Evolutionary conservation across 1,140 invertebrate genomes (phyloP), one percentile per base, ranked within the genome.

Genomic region (Agraylea sexmaculata): DNA sequence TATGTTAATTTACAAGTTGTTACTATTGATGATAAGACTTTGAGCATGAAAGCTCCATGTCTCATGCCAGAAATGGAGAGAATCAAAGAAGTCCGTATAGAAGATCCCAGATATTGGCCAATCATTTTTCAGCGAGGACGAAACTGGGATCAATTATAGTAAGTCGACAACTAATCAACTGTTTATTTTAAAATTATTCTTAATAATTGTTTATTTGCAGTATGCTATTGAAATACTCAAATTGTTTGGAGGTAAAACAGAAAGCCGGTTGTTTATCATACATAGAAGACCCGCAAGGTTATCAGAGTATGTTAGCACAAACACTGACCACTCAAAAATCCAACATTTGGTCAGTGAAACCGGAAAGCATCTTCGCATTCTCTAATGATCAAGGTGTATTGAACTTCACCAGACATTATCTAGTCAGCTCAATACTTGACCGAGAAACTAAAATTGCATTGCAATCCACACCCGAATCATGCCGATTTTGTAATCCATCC

Each of bases 181-280:
- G 15, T 42, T 30, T 20, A 36, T 35, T 40, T 27, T 4, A 34
- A 36, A 2, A 28, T 44, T 19, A 42, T 18, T 37, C 17, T 32
- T 19, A 35, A 40, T 19, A 34, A 49, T 46, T 21, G 8, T 28
- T 42, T 49, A 37, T 40, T 57, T 56, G 42, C 58, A 80, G 75
- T 47, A 66, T 73, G 38, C 73, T 87, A 40, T 55, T 90, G 8
- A 60, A 74, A 35, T 73, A 76, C 50, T 78, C 74, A 22, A 77
- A 78, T 30, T 77, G 74, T 19, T 64, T 95, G 10, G 78, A 82
- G 53, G 81, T 94, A 1, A 93, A 94, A 58, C 87, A 90, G 55
- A 76, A 80, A 53, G 86, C 86, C 11, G 89, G 89, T 2, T 87
- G 86, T 60, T 68, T 93, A 1, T 87, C 87, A 0, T 89, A 93